Conservation (phyloP, 2,113 vertebrate genomes). For the Ictalurus punctatus region DNA sequence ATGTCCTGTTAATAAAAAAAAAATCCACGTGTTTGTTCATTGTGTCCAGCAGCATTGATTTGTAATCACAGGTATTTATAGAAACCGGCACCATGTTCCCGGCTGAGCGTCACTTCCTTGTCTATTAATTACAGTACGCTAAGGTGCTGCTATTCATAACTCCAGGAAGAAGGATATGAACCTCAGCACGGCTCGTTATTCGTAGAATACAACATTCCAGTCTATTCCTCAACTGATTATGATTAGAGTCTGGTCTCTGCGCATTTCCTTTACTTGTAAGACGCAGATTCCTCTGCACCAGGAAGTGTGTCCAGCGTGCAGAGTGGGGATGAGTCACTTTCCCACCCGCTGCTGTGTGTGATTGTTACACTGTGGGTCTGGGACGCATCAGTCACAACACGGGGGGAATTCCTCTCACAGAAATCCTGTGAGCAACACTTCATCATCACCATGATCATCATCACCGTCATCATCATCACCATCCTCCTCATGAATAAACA, state of each 20-base stretch:
- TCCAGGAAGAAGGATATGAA: slow-evolving; percentile 3
- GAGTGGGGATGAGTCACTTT: slow-evolving; percentile 43
- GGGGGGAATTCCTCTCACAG: slow-evolving; percentile 47
- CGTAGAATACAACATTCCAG: background rate
- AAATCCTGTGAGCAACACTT: background rate
- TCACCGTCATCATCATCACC: background rate
- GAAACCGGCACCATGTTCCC: background rate
- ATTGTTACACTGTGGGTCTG: background rate
- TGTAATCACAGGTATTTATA: background rate
- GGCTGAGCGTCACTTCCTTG: background rate
- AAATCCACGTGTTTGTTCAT: too few species aligned
- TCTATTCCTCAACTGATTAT: background rate
- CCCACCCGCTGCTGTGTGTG: slow-evolving; percentile 28
- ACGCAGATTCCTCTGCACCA: slow-evolving; percentile 45
- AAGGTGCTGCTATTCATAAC: background rate
- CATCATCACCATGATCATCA: background rate
- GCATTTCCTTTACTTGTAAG: slow-evolving; percentile 28
- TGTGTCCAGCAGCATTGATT: background rate
- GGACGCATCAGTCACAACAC: slow-evolving; percentile 4
- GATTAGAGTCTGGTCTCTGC: background rate
- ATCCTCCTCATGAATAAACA: slow-evolving; percentile 17
- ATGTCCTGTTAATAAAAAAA: background rate
- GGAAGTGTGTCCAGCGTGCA: slow-evolving; percentile 45
- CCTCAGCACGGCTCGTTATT: background rate
- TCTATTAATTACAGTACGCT: background rate